Evolutionary conservation across 53 echinoderm and acorn worm genomes (phyloP), one percentile per base, ranked within the genome.

Genomic region (Luidia sarsii): DNA sequence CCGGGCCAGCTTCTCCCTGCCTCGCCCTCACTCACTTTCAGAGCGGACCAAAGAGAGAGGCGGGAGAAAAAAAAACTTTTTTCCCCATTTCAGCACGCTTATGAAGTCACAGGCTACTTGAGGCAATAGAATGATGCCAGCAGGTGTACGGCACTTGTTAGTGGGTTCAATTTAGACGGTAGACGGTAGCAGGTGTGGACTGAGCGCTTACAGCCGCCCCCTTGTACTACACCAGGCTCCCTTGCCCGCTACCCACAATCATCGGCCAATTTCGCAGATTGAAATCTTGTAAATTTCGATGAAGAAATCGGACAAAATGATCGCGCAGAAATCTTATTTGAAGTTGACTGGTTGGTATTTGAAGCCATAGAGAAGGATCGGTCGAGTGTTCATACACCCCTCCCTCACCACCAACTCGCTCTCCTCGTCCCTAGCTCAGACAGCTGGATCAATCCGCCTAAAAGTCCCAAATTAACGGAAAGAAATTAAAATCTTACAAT

Each of bases 401-500:
- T 41, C 67, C 46, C 27, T 9, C 19, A 48, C 77, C 30, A 77
- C 36, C 48, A 61, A 48, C 60, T 19, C 22, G 45, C 39, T 30
- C 30, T 46, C 48, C 60, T 33, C 22, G 8, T 27, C 19, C 46
- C 25, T 30, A 30, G 38, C 30, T 31, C 0, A 55, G 77, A 61
- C 60, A 77, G 77, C 77, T 77, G 77, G 77, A 7, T 10, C 62
- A 43, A 41, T 60, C n/a, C 28, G 46, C 57, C 38, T 46, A 55
- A 7, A 28, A 43, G 18, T 45, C 20, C 32, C 77, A 38, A 61
- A 77, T 77, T 61, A 77, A 60, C 46, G 32, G 38, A 61, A 46
- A 55, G 25, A 61, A 77, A 77, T 77, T 77, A 77, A 77, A 77
- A 77, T 77, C 77, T 43, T 61, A 77, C 77, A 77, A 77, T 77